Evolutionary conservation across 2,888 invertebrate genomes (phyloP).

Genomic region (Sylvicola fuscatus): DNA sequence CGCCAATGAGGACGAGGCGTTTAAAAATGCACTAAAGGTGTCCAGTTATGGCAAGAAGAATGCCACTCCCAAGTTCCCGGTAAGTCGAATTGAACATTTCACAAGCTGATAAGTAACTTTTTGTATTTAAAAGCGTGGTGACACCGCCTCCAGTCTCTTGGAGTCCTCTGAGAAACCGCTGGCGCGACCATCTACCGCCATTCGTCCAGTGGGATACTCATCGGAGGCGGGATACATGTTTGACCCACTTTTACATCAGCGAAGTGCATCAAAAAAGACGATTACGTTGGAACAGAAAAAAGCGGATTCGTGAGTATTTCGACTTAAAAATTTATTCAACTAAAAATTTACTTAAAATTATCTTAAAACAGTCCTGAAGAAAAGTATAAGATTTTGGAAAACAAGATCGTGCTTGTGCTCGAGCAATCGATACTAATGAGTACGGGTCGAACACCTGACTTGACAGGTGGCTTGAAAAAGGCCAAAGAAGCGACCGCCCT

Average conservation of each 20-base stretch:
- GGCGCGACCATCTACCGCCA: conserved; percentile 85
- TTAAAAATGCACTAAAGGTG: conserved; percentile 6
- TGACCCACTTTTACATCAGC: conserved; percentile 54
- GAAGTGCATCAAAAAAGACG: conserved; percentile 24
- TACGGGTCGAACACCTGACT: conserved; percentile 6
- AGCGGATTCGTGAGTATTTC: background rate
- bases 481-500: conserved; percentile 93
- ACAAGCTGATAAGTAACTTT: too few species aligned
- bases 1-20: conserved; percentile 3
- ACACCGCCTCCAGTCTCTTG: conserved; percentile 1
- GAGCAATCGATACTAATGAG: conserved; percentile 67
- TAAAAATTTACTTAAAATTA: background rate
- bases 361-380: conserved; percentile 55
- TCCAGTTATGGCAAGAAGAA: conserved; percentile 6
- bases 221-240: conserved; percentile 44
- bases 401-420: conserved; percentile 69
- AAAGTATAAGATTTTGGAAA: conserved; percentile 73
- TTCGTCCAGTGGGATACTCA: conserved; percentile 89
- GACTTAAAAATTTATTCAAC: too few species aligned
- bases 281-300: conserved; percentile 42
- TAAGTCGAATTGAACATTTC: background rate
- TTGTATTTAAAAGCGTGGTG: background rate
- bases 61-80: conserved; percentile 5
- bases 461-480: conserved; percentile 46
- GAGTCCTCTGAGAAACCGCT: conserved; percentile 15